Evolutionary conservation across 2,888 invertebrate genomes (phyloP), one percentile per base, ranked within the genome.

Genomic region (Cheilosia impressa): DNA sequence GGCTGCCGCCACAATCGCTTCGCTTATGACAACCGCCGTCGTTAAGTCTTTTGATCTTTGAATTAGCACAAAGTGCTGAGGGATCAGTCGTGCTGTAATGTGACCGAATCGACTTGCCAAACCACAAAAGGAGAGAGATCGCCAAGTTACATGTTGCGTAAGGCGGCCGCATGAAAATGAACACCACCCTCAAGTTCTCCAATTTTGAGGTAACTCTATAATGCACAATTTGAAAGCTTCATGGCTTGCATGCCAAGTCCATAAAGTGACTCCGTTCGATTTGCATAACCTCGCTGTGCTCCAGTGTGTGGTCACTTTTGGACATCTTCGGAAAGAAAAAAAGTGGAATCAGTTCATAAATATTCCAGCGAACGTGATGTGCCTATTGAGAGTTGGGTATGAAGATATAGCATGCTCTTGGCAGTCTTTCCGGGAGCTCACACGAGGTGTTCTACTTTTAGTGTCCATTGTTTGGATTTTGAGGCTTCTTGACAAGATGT

Each of bases 271-370:
- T 13, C 38, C 17, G 62, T 45, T 60, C 31, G 10, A 45, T 75
- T 79, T 69, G 41, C 73, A 65, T 52, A 75, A 65, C 69, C 53
- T 78, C 38, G 73, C 9, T 15, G 9, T 31, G 57, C 38, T 53
- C 22, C 38, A 43, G 24, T 68, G 78, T 83, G 83, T 84, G 79
- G 73, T 65, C 69, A 84, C 53, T 77, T 68, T 77, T 82, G 82
- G 82, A 77, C 82, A 82, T 77, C 77, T 77, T 66, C 66, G 22
- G 0, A 60, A 13, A 34, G 0, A 60, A 13, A 34, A 34, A 58
- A 19, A 43, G 19, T 52, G 62, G 47, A 78, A 24, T 68, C 68
- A 73, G 68, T 34, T 68, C 68, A 73, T 73, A 68, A 71, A 75
- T 75, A 58, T 57, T 63, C 55, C 38, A 22, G 7, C 17, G 52